Base-by-base conservation (phyloP, 2,797 vertebrate species). In the Gorsachius magnificus region DNA sequence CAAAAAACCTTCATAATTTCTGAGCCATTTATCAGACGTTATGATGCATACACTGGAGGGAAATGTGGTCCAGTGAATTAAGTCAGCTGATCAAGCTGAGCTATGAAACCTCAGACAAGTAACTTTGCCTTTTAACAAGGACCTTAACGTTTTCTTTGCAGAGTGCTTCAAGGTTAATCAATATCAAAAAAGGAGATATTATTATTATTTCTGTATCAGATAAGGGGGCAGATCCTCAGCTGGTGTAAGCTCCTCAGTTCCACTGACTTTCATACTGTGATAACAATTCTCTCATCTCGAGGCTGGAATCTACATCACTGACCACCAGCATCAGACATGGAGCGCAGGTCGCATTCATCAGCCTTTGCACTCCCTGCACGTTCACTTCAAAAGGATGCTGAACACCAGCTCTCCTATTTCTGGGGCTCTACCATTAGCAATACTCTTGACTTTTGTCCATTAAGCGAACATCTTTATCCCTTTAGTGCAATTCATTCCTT, bases 301-400 rank as follows among this genome's bases (percentile, higher is more conserved):
- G 54, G 58, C 63, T 77, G 48, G 58, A 83, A 20, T 10, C 38
- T 71, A 9, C 9, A 13, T 35, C 51, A 36, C 22, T 71, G 56
- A 58, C 22, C 2, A 4, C 25, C 3, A 1, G 29, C 57, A 51
- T 24, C 66, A 78, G 68, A 28, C 36, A 31, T 0, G 11, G 58
- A 43, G 20, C 2, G 1, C 74, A 38, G 57, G 31, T 46, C 1
- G 4, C 22, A 7, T 45, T 51, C 46, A 31, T 21, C 1, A 3
- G 7, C 20, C 63, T 58, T 58, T 26, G 33, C 11, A 3, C 20
- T 51, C 64, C 51, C 70, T 46, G 35, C 45, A 21, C 3, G 0
- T 13, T 45, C 24, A 9, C 36, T 65, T 82, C 57, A 36, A 38
- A 48, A 38, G 33, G 15, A 10, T 26, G 33, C 18, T 41, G 76